Percentiles rank a stretch among this genome's conserved stretches.
Conservation (phyloP, 2,113 vertebrate genomes). For the Tricholaema leucomelas region DNA sequence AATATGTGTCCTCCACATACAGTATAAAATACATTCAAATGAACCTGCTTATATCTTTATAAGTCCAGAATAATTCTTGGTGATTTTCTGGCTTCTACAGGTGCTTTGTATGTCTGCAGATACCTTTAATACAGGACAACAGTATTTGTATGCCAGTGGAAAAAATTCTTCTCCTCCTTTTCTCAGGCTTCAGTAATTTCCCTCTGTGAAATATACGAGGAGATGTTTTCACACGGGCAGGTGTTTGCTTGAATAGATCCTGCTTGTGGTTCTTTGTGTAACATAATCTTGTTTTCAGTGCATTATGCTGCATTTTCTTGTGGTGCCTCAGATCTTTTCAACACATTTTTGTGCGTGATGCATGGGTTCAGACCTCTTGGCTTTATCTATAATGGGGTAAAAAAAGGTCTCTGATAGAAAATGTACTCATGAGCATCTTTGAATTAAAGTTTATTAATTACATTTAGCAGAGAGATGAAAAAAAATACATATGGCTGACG, state of each 20-base stretch:
- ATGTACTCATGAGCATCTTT: background rate
- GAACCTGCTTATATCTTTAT: background rate
- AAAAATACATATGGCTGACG: too few relatives aligned
- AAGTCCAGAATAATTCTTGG: background rate
- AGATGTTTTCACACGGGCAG: background rate
- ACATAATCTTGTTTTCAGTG: slow-evolving; percentile 24
- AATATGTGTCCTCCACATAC: background rate
- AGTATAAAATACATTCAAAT: background rate
- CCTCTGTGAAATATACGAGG: slow-evolving; percentile 10
- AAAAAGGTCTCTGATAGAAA: background rate
- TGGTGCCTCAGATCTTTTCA: background rate
- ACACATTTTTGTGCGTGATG: background rate
- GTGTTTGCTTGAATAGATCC: background rate
- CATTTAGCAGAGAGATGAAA: background rate
- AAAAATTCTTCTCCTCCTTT: slow-evolving; percentile 12
- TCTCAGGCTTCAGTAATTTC: slow-evolving; percentile 27
- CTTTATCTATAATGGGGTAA: slow-evolving; percentile 8
- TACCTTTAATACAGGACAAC: background rate
- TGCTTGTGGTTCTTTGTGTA: background rate
- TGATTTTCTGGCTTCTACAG: background rate
- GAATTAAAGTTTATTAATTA: background rate
- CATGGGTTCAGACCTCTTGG: background rate
- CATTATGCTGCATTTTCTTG: slow-evolving; percentile 24
- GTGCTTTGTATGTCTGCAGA: background rate
- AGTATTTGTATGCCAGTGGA: background rate